Evolutionary conservation across 2,797 vertebrate species (phyloP).

Genomic region (Sus cebifrons): DNA sequence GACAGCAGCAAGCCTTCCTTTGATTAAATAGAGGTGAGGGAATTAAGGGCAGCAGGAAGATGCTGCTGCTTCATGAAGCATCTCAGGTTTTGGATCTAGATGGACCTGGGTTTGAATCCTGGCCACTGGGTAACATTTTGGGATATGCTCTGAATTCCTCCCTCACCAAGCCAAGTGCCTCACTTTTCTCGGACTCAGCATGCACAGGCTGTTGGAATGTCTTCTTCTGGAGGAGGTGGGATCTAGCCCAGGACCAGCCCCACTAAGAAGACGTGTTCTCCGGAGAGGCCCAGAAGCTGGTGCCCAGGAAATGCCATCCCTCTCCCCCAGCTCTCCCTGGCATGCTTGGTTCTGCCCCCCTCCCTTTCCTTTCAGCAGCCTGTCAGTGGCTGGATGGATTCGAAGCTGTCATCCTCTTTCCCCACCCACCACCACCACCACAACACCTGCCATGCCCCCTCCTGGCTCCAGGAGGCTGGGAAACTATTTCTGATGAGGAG

Average conservation of each 20-base stretch:
- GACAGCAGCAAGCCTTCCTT: background rate
- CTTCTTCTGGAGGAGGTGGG: background rate
- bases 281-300: background rate
- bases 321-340: background rate
- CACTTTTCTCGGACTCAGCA: background rate
- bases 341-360: conserved; percentile 34
- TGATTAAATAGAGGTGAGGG: accelerated
- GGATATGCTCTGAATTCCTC: background rate
- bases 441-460: accelerated
- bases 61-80: background rate
- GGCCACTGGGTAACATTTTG: background rate
- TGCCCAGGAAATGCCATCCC: background rate
- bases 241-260: background rate
- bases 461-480: background rate
- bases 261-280: background rate
- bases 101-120: background rate
- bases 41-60: accelerated
- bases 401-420: background rate
- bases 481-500: background rate
- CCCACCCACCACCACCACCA: accelerated
- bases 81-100: background rate
- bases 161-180: background rate
- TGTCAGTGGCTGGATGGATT: conserved; percentile 72
- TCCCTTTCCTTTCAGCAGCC: conserved; percentile 74
- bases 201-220: background rate